Evolutionary conservation across 23 tunicate species (phyloP).

Genomic region (Oikopleura vanhoeffeni): DNA sequence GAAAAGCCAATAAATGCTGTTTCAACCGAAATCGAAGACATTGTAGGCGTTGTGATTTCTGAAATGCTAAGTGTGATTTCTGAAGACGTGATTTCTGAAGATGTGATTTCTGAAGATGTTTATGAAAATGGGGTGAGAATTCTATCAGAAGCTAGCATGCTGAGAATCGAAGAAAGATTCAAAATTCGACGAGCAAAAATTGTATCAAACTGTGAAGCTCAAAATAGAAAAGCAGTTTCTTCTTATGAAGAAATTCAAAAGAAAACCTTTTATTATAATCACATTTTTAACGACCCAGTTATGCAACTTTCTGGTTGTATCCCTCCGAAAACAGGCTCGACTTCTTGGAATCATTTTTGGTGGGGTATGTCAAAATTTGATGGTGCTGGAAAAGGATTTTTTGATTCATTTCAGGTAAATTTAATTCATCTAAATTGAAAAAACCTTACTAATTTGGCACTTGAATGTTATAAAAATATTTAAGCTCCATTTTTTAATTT

Average conservation of each 20-base stretch:
- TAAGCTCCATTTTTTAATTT: too few species aligned
- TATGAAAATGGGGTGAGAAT: background rate
- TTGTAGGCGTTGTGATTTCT: too few species aligned
- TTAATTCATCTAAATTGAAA: too few species aligned
- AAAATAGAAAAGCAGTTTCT: background rate
- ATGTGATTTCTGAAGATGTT: too few species aligned
- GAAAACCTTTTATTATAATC: background rate
- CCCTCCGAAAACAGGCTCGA: constrained; percentile 8
- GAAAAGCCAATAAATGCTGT: background rate
- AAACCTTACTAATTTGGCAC: too few species aligned
- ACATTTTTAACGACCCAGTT: background rate
- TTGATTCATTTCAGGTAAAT: constrained; percentile 4
- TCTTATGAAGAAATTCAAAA: background rate
- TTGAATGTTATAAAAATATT: too few species aligned
- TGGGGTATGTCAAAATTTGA: background rate
- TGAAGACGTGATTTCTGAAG: too few species aligned
- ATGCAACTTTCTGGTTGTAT: background rate
- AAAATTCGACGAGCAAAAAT: background rate
- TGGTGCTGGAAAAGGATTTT: background rate
- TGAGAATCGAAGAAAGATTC: background rate
- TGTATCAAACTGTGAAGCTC: background rate
- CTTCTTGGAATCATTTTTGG: constrained; percentile 1
- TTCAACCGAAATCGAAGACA: background rate
- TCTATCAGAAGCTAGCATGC: background rate
- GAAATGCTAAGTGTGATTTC: too few species aligned